Conservation (phyloP, 2,888 invertebrate genomes). For the Pemphredon lugubris region DNA sequence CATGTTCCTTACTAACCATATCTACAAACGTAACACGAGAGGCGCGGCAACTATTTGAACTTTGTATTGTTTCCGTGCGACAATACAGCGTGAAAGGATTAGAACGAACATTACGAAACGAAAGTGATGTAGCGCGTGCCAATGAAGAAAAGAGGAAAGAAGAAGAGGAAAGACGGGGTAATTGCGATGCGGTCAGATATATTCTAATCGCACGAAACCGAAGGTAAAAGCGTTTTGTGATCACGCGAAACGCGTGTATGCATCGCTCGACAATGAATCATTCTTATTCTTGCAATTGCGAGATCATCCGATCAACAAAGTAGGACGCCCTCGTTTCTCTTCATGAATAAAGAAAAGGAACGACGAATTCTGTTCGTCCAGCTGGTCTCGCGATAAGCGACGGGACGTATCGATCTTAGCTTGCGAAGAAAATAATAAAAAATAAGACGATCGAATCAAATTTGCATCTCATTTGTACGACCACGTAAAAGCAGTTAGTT, state of each 20-base stretch:
- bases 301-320: neutral
- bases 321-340: neutral
- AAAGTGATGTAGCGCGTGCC: neutral
- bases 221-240: slow-evolving; percentile 9
- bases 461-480: no score
- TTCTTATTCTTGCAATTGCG: slow-evolving; percentile 16
- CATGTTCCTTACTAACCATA: no score
- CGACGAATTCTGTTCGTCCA: neutral
- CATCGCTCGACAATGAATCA: slow-evolving; percentile 13
- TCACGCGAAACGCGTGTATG: neutral
- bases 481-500: no score
- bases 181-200: slow-evolving; percentile 3
- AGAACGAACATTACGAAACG: slow-evolving; percentile 7
- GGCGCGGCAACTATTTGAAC: slow-evolving; percentile 12
- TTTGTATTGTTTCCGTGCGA: slow-evolving; percentile 1
- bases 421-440: no score
- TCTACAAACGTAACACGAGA: slow-evolving; percentile 6
- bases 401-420: no score
- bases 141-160: neutral
- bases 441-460: no score
- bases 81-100: slow-evolving; percentile 15
- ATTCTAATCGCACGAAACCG: slow-evolving; percentile 1
- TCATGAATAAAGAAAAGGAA: neutral
- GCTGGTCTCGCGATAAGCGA: no score
- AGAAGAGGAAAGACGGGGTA: no score